Evolutionary conservation across 2,797 vertebrate genomes (phyloP).

Genomic region (Sebastolobus alascanus): DNA sequence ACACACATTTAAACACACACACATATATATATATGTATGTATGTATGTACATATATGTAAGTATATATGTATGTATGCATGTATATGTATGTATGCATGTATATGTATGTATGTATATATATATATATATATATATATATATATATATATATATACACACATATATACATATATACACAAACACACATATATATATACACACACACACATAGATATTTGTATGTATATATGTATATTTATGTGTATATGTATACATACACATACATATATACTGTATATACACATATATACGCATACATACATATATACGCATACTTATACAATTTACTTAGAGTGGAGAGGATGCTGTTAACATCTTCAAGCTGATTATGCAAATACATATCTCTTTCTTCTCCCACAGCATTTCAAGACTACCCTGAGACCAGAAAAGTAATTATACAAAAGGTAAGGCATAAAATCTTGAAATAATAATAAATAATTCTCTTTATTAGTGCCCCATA

Average conservation of each 20-base stretch:
- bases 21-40: no score
- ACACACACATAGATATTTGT: neutral
- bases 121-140: neutral
- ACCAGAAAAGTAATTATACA: conserved; percentile 68
- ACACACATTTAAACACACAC: no score
- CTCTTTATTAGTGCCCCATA: neutral
- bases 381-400: conserved; percentile 31
- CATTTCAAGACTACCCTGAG: conserved; percentile 40
- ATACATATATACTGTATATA: neutral
- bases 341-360: neutral
- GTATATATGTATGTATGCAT: no score
- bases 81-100: no score
- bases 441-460: conserved; percentile 63
- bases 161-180: no score
- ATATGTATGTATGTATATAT: neutral
- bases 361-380: neutral
- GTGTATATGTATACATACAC: no score
- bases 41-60: no score
- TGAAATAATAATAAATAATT: neutral
- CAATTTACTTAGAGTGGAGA: neutral
- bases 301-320: neutral
- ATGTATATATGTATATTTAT: no score
- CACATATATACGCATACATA: no score
- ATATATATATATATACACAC: no score
- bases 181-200: no score